Base-by-base conservation (phyloP, 2,888 invertebrate species). In the Trachelus iudaicus region DNA sequence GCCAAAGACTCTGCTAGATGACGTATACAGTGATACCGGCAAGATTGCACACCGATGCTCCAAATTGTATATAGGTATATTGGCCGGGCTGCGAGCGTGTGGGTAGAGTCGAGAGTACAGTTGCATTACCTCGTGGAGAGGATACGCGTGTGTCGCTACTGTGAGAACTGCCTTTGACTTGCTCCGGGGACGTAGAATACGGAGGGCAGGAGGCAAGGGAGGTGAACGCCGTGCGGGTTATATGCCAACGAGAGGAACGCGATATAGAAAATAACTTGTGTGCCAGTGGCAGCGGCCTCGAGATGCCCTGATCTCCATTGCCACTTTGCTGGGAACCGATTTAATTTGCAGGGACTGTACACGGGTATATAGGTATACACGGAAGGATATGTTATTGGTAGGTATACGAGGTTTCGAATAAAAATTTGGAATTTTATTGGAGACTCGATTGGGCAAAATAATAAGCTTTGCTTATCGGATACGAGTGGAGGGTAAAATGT, bases 281-380 rank as follows among this genome's bases (percentile, higher is more conserved):
- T 88, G 85, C 87, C 83, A 89, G 85, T 89, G 86, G 87, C 85
- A 87, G 82, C 83, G 87, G 88, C 88, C 87, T 82, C 87, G 81
- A 82, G 84, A 78, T 88, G 88, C 85, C 87, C 88, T 88, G 89
- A 86, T 89, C 88, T 87, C 87, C 82, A 87, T 88, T 87, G 85
- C 87, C 84, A 87, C 88, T 88, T 88, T 82, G 83, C 23, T 9
- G 56, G 9, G 56, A 23, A 56, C 56, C 9, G 23, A 56, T 56
- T 56, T 15, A 23, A 9, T 23, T 56, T 56, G 56, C 6, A 15
- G 75, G n/a, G 34, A 73, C 11, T 12, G 34, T 34, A 40, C 34
- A 34, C 73, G 33, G 31, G 6, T 68, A n/a, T 73, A 37, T 75
- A 34, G 40, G 11, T 40, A 75, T 68, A 71, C 33, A 3, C 12